phyloP scores from a whole-genome alignment of 2,888 invertebrate species.

The Pristionchus mayeri region DNA sequence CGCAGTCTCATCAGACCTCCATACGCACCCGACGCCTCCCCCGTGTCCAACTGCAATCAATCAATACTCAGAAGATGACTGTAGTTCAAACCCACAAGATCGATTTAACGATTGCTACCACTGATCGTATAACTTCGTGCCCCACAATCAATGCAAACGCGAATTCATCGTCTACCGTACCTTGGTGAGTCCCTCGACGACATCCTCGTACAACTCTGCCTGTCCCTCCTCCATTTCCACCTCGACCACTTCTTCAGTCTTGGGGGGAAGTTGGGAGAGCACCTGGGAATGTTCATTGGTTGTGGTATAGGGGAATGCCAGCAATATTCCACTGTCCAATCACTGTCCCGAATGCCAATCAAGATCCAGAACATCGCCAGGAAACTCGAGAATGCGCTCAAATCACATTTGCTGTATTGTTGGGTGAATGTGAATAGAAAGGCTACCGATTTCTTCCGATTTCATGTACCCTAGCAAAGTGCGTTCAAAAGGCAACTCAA shows the following conservation, averaged over 20 bases:
- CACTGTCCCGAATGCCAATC: not conserved
- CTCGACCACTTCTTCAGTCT: conserved; percentile 84
- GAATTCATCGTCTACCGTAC: conserved; percentile 56
- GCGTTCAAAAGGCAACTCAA: too few species aligned
- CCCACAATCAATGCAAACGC: conserved; percentile 79
- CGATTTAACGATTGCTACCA: too few species aligned
- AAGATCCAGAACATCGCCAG: not conserved
- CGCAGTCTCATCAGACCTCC: conserved; percentile 84
- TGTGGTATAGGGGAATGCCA: not conserved
- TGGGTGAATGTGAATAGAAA: too few species aligned
- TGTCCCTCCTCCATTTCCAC: conserved; percentile 85
- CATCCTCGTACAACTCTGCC: conserved; percentile 82
- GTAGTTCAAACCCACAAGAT: too few species aligned
- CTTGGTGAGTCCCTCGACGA: conserved; percentile 56
- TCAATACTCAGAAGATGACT: not conserved
- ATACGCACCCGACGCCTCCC: conserved; percentile 53
- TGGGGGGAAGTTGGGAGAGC: conserved; percentile 85
- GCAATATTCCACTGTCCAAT: not conserved
- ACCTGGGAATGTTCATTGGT: conserved; percentile 56
- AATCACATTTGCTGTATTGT: too few species aligned
- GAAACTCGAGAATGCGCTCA: too few species aligned
- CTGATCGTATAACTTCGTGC: too few species aligned
- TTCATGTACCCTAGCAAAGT: too few species aligned
- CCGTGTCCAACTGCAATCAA: conserved; percentile 40
- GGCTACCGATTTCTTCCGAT: too few species aligned